Evolutionary conservation across 2,113 vertebrate genomes (phyloP), one percentile per base, ranked within the genome.

Genomic region (Otus sunia): DNA sequence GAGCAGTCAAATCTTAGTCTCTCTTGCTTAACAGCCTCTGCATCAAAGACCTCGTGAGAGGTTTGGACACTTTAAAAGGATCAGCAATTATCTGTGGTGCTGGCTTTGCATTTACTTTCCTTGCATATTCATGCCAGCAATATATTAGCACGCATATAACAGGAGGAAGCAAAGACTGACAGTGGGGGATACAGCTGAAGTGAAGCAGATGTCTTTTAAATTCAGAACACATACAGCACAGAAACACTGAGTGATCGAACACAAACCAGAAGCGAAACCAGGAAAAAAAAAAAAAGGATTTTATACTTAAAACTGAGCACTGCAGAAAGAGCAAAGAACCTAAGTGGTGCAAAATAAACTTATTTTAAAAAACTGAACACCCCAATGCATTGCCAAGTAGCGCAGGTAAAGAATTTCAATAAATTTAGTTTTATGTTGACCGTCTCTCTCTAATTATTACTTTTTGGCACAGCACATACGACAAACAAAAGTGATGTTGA

Each of bases 121-220:
- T 96, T 95, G 90, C 85, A 82, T 97, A 96, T 97, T 96, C 91
- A 92, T 94, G 89, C 84, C 80, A 93, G 63, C 43, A 92, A 86
- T 95, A 91, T 87, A 95, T 94, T 82, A 96, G 86, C 73, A 85
- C 63, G 84, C 93, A 66, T 64, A 36, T 62, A 85, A 62, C 81
- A 49, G 78, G 67, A 92, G 84, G 81, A 94, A 96, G 89, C n/a
- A 50, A 95, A 92, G 91, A 69, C 69, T 92, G 91, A 94, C 87
- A 85, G 80, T 67, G 69, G 91, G 94, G 87, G 95, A 91, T 85
- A 72, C 80, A 97, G 94, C 83, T 94, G 95, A 97, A 97, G 91
- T 26, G 88, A 91, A 95, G 76, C 94, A 95, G 92, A 94, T 95
- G 95, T 95, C 86, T 95, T 97, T 95, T 87, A 95, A 97, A 97